A percentile compares a stretch with the other conserved stretches of the same genome.
phyloP scores from a whole-genome alignment of 2,888 invertebrate genomes.

The Molorchus minor region DNA sequence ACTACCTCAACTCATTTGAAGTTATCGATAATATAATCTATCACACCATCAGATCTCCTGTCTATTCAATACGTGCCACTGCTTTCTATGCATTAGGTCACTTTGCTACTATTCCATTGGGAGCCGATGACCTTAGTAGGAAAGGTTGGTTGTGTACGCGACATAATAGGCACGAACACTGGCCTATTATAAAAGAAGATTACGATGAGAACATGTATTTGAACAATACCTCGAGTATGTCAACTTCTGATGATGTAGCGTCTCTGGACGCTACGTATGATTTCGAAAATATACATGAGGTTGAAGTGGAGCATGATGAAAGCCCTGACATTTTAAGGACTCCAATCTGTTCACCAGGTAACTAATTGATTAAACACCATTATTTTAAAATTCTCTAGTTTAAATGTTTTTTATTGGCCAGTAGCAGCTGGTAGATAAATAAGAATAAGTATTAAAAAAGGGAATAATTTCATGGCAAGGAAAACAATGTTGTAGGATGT shows the following conservation, averaged over 20 bases:
- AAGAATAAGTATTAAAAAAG: too few relatives aligned
- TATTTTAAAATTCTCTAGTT: too few relatives aligned
- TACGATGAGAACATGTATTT: constrained; percentile 50
- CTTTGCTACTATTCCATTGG: constrained; percentile 83
- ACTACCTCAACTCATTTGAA: constrained; percentile 70
- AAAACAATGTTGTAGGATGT: too few relatives aligned
- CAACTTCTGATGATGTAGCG: constrained; percentile 41
- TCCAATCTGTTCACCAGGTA: constrained; percentile 42
- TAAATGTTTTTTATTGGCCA: too few relatives aligned
- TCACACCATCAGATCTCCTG: constrained; percentile 80
- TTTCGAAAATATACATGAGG: constrained; percentile 39
- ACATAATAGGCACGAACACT: constrained; percentile 76
- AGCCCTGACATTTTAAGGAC: constrained; percentile 39
- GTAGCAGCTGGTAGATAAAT: too few relatives aligned
- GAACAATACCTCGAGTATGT: constrained; percentile 39
- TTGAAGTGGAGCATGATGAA: constrained; percentile 37
- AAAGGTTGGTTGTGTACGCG: constrained; percentile 78
- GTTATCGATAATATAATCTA: constrained; percentile 66
- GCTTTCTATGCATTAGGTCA: constrained; percentile 89
- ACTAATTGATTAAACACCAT: too few relatives aligned
- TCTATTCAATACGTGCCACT: constrained; percentile 89
- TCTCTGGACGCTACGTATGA: constrained; percentile 36
- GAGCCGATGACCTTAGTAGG: constrained; percentile 81
- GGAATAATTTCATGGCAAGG: too few relatives aligned
- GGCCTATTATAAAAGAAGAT: constrained; percentile 78